Conservation (phyloP, 2,113 vertebrate species). For the Alligator sinensis region DNA sequence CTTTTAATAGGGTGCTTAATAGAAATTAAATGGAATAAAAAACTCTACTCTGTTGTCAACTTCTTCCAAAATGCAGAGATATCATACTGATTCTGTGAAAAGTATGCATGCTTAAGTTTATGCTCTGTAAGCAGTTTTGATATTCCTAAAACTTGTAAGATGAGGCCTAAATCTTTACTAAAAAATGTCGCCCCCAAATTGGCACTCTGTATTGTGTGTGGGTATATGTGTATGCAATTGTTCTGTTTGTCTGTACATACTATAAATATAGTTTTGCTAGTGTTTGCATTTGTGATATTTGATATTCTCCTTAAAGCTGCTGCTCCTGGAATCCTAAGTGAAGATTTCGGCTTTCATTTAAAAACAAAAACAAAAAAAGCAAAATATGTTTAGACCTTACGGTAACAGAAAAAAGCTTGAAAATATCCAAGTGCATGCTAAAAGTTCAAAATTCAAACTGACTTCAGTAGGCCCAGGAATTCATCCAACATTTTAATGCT, state of each 20-base stretch:
- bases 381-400: not conserved
- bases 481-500: not conserved
- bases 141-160: not conserved
- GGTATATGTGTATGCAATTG: not conserved
- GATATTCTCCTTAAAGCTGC: not conserved
- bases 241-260: not conserved
- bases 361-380: not conserved
- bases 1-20: not conserved
- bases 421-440: not conserved
- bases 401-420: not conserved
- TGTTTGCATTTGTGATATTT: not conserved
- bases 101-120: not conserved
- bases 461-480: not conserved
- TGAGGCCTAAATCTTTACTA: not conserved
- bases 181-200: not conserved
- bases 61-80: not conserved
- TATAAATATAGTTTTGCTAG: not conserved
- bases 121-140: not conserved
- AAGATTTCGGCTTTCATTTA: not conserved
- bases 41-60: not conserved
- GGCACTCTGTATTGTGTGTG: not conserved
- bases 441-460: constrained; percentile 29
- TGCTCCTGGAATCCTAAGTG: not conserved
- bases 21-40: not conserved
- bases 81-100: not conserved